Conservation (phyloP, 2,113 vertebrate genomes). For the Danio rerio region GRCz12tu NC_133194.1:47696001-47696500, state of each 20-base stretch:
- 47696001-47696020: background rate
- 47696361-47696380: slow-evolving; percentile 5
- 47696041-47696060: background rate
- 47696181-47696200: slow-evolving; percentile 28
- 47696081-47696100: background rate
- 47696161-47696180: slow-evolving; percentile 11
- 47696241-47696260: slow-evolving; percentile 16
- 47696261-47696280: slow-evolving; percentile 12
- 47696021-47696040: background rate
- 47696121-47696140: background rate
- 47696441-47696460: too few species aligned
- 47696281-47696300: slow-evolving; percentile 7
- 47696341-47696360: slow-evolving; percentile 37
- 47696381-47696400: too few species aligned
- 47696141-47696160: background rate
- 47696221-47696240: slow-evolving; percentile 32
- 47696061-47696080: background rate
- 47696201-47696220: slow-evolving; percentile 47
- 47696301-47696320: background rate
- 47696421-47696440: too few species aligned
- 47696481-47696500: too few species aligned
- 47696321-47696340: background rate
- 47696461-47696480: too few species aligned
- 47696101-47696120: slow-evolving; percentile 3
- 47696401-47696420: too few species aligned